Conservation (phyloP, 2,797 vertebrate genomes). For the Karalla daura region DNA sequence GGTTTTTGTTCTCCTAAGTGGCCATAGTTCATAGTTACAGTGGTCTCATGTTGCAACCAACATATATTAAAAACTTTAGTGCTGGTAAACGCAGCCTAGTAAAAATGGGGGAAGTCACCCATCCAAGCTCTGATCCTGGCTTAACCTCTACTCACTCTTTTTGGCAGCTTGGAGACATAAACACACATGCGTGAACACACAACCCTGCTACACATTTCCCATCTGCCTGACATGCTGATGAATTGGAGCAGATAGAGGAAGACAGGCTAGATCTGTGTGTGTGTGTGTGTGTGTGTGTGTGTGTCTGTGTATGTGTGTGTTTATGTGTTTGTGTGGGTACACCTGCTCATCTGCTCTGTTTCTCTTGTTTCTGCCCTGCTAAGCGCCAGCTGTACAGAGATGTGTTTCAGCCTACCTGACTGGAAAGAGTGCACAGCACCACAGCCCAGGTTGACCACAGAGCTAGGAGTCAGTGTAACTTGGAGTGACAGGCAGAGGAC, state of each 20-base stretch:
- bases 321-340: conserved; percentile 22
- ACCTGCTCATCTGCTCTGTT: conserved; percentile 65
- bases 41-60: conserved; percentile 2
- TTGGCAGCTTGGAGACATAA: conserved; percentile 27
- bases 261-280: conserved; percentile 14
- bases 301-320: not conserved
- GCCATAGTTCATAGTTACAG: not conserved
- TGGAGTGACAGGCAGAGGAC: conserved; percentile 46
- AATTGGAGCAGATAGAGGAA: conserved; percentile 68
- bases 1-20: not conserved
- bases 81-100: not conserved
- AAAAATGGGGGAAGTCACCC: conserved; percentile 6
- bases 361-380: conserved; percentile 64
- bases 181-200: not conserved
- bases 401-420: conserved; percentile 53
- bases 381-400: conserved; percentile 63
- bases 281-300: not conserved
- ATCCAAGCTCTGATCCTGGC: conserved; percentile 31
- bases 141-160: conserved; percentile 34
- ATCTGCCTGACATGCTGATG: conserved; percentile 52
- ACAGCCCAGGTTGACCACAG: conserved; percentile 32
- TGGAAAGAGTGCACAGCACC: conserved; percentile 1
- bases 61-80: not conserved
- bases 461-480: conserved; percentile 33
- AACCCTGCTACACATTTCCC: conserved; percentile 26